Evolutionary conservation across 2,888 invertebrate species (phyloP), one percentile per base, ranked within the genome.

Genomic region (Spilosoma lubricipeda): DNA sequence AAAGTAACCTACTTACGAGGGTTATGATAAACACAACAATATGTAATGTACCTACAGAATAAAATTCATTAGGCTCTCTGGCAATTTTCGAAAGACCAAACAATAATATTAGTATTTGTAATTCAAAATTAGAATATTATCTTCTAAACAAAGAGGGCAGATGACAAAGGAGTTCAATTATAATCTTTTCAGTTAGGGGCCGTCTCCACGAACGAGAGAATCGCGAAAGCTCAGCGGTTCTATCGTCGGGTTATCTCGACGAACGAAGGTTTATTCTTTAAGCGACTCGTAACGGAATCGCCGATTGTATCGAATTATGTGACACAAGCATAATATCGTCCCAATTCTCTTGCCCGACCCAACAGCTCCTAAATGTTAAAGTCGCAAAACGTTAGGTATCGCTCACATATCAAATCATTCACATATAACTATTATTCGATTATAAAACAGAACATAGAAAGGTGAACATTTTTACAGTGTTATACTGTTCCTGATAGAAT

Each of bases 1-100:
- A 84, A 84, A 79, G 77, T 77, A 82, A 78, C 72, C 82, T 85
- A 84, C 82, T 72, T 74, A 85, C 80, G 80, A 67, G 11, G 74
- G 73, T 75, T 76, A 76, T 77, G 56, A 73, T 68, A 77, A 83
- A 85, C 79, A 79, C 77, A 84, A 83, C 70, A 77, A 56, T 45
- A 76, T 71, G 67, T 70, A 63, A 77, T 71, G 65, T 71, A 67
- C n/a, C n/a, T n/a, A n/a, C 33, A 71, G 42, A 42, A 13, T n/a
- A 30, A 48, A 42, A 64, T 66, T 73, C 23, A 68, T 39, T 69
- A 65, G 13, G 56, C 45, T 63, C 52, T 69, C 56, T 68, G 71
- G 63, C 65, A 69, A 72, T 39, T n/a, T 71, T n/a, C 30, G 13
- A 9, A 48, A 45, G 45, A 45, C 8, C 9, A 27, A 67, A 67